phyloP scores from a whole-genome alignment of 2,888 invertebrate genomes.

The Copidosoma aretas region DNA sequence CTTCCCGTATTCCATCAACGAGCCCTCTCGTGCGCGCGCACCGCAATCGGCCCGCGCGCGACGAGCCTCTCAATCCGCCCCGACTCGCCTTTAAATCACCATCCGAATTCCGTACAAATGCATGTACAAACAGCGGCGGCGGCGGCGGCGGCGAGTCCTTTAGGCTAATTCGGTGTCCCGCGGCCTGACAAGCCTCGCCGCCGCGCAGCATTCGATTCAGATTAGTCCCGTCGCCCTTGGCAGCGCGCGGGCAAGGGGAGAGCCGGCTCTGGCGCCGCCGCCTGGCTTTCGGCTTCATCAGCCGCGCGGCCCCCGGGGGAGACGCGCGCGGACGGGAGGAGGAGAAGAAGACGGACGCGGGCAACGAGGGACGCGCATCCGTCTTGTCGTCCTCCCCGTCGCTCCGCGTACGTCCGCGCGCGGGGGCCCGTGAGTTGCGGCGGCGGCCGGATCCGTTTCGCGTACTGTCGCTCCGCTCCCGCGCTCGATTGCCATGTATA shows the following conservation, averaged over 20 bases:
- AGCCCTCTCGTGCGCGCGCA: not conserved
- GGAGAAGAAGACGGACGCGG: not conserved
- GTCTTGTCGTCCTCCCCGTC: conserved; percentile 27
- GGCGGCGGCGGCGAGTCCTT: conserved; percentile 5
- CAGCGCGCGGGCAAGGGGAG: not conserved
- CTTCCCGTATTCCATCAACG: no score
- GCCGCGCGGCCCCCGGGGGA: conserved; percentile 2
- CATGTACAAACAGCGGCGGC: not conserved
- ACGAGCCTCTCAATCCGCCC: conserved; percentile 15
- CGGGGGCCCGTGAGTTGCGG: not conserved
- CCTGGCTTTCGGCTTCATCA: conserved; percentile 9
- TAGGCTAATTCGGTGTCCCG: conserved; percentile 37
- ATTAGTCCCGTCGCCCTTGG: conserved; percentile 15
- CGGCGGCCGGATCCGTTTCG: conserved; percentile 51
- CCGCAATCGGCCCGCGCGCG: not conserved
- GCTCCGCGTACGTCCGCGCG: not conserved
- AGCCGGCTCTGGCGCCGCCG: not conserved
- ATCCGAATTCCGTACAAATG: not conserved
- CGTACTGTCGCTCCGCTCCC: conserved; percentile 51
- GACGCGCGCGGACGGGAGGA: not conserved
- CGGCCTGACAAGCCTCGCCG: conserved; percentile 25
- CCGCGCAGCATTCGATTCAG: conserved; percentile 38
- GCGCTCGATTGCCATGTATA: conserved; percentile 14
- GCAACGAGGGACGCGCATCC: conserved; percentile 24
- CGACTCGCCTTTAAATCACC: conserved; percentile 18